Evolutionary conservation across 2,797 vertebrate species (phyloP), one percentile per base, ranked within the genome.

Genomic region (Psittacula echo): DNA sequence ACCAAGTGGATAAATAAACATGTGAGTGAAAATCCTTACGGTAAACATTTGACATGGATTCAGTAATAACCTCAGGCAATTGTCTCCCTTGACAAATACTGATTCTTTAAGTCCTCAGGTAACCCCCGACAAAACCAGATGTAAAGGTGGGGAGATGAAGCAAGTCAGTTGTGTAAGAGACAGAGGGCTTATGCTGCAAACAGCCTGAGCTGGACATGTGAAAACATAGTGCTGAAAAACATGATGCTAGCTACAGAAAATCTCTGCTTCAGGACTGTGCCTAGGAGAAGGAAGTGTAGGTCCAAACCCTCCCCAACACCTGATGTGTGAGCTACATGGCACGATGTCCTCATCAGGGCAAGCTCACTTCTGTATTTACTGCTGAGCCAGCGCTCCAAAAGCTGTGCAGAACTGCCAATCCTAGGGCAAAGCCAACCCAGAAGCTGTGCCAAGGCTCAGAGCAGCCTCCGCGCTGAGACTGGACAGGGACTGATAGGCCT

Each of bases 241-340:
- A 13, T 0, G 15, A 20, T 7, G 4, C 50, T 22, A 6, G 4
- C 50, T 22, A 6, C 44, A 62, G 62, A 62, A 65, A 88, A 53
- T 9, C 53, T 50, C 50, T 54, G 20, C 67, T 37, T 61, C 51
- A 34, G 45, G 61, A 37, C 54, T 15, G 13, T 32, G 16, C 53
- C 42, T 66, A 37, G 20, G 26, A 85, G 44, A 78, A 86, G 37
- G 56, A 82, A 58, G 20, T 2, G 0, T 5, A 45, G 37, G 21
- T 60, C 41, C 66, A 88, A 77, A 50, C 7, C 22, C 45, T 65
- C 10, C 22, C 15, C 56, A 37, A 32, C 64, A 26, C 50, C 47
- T 30, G 7, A 18, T 0, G 0, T 10, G 15, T 26, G 70, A 88
- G 51, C 34, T 45, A 39, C 32, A 4, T 0, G 1, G 41, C 53